Base-by-base conservation (phyloP, 2,888 invertebrate genomes). In the Andrena chrysosceles region DNA sequence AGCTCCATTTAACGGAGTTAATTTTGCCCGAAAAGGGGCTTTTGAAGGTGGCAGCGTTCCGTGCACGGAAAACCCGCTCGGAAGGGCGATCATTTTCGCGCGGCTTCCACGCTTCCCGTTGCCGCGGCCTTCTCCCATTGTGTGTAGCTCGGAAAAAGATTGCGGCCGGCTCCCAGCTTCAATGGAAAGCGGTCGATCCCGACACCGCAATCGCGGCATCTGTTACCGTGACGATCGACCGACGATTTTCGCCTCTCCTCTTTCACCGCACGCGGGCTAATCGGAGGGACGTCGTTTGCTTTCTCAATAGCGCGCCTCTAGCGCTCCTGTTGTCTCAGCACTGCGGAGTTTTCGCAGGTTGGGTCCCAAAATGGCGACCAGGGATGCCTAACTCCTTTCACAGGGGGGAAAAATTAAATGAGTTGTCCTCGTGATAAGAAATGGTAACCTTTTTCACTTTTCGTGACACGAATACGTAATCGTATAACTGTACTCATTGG, bases 191-290 rank as follows among this genome's bases (percentile, higher is more conserved):
- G 83, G 69, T 71, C 75, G 77, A 83, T 79, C 49, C 56, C 67
- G 73, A 64, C 83, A 76, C 84, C 72, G 75, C 83, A 76, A 75
- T 75, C 84, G 69, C 66, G 75, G 84, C 83, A 83, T 84, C 83
- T 72, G 84, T 76, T 80, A 75, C 76, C 79, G 75, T 76, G 83
- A 83, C 79, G 84, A 72, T 84, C 81, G 63, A 64, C 75, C 84
- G 69, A 72, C 67, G 73, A 81, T 85, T 81, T 81, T 74, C 76
- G 78, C 62, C 75, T 74, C 78, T 78, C 78, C 75, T 77, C 84
- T 83, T 85, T 73, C 69, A 72, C 71, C 72, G 59, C 62, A 49
- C 20, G 71, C 59, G 56, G 81, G 83, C 78, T 87, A 83, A 83
- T 87, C 86, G 82, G 63, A 54, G 71, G 80, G 35, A 77, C 83